phyloP scores from a whole-genome alignment of 2,797 vertebrate genomes.

The Cichlasoma orientale region DNA sequence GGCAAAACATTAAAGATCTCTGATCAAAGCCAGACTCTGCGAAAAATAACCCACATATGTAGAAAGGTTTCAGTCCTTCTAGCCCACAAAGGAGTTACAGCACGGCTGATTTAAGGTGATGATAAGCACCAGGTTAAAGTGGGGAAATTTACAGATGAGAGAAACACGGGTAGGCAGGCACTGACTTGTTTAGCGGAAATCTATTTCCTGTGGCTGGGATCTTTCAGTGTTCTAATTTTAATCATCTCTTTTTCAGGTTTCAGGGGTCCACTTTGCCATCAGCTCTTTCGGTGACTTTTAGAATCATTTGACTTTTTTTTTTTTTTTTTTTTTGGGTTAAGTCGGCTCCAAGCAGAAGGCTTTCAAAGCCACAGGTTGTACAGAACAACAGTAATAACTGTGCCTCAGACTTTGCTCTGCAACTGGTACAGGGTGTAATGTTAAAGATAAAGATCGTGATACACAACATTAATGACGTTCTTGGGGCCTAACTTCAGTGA shows the following conservation, averaged over 20 bases:
- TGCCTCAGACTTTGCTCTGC: neutral
- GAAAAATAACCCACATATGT: slow-evolving; percentile 20
- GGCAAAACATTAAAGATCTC: neutral
- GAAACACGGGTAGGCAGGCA: slow-evolving; percentile 38
- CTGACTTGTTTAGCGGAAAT: slow-evolving; percentile 35
- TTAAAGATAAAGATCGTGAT: slow-evolving; percentile 15
- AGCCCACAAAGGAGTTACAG: slow-evolving; percentile 19
- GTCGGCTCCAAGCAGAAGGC: neutral
- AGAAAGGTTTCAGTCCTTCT: neutral
- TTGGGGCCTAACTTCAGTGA: slow-evolving; percentile 29
- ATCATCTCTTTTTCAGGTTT: neutral
- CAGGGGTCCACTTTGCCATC: neutral
- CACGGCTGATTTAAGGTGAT: slow-evolving; percentile 49
- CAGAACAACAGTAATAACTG: neutral
- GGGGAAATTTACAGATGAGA: slow-evolving; percentile 67
- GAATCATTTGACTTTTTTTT: neutral
- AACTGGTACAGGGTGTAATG: neutral
- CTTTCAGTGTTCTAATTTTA: neutral
- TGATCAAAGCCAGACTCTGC: slow-evolving; percentile 27
- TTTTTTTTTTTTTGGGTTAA: neutral
- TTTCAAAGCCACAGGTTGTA: neutral
- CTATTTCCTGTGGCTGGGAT: slow-evolving; percentile 31
- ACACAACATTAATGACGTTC: neutral
- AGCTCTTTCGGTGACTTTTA: neutral
- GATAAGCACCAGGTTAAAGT: slow-evolving; percentile 57